phyloP scores from a whole-genome alignment of 2,888 invertebrate genomes.

The Thera britannica region DNA sequence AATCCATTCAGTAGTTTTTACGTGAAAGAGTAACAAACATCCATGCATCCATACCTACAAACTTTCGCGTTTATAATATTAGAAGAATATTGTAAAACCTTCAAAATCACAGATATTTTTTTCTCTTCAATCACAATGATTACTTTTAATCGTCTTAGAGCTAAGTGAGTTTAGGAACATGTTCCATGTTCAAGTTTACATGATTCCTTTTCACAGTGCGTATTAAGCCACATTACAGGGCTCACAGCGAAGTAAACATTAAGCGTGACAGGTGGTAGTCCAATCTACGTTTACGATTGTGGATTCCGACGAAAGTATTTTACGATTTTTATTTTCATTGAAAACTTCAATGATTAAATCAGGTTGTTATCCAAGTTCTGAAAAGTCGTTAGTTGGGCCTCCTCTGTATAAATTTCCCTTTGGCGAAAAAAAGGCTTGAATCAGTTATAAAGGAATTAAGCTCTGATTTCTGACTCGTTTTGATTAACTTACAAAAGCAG shows the following conservation, averaged over 20 bases:
- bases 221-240: slow-evolving; percentile 40
- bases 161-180: too few species aligned
- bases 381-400: slow-evolving; percentile 43
- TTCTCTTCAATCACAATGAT: too few species aligned
- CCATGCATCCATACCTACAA: too few species aligned
- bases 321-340: slow-evolving; percentile 50
- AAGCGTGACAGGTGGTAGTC: slow-evolving; percentile 55
- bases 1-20: too few species aligned
- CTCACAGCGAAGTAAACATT: slow-evolving; percentile 45
- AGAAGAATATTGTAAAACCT: too few species aligned
- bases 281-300: slow-evolving; percentile 59
- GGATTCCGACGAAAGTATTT: slow-evolving; percentile 49
- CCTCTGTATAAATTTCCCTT: slow-evolving; percentile 36
- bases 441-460: slow-evolving; percentile 35
- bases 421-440: slow-evolving; percentile 34
- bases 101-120: too few species aligned
- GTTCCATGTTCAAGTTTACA: neutral
- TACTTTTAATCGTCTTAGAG: too few species aligned
- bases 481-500: slow-evolving; percentile 16
- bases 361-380: slow-evolving; percentile 42
- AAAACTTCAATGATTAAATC: slow-evolving; percentile 45
- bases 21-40: too few species aligned
- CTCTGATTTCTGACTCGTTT: slow-evolving; percentile 35
- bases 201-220: slow-evolving; percentile 15
- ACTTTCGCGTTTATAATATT: too few species aligned